Conservation (phyloP, 2,888 invertebrate species). For the Julus scanicus region DNA sequence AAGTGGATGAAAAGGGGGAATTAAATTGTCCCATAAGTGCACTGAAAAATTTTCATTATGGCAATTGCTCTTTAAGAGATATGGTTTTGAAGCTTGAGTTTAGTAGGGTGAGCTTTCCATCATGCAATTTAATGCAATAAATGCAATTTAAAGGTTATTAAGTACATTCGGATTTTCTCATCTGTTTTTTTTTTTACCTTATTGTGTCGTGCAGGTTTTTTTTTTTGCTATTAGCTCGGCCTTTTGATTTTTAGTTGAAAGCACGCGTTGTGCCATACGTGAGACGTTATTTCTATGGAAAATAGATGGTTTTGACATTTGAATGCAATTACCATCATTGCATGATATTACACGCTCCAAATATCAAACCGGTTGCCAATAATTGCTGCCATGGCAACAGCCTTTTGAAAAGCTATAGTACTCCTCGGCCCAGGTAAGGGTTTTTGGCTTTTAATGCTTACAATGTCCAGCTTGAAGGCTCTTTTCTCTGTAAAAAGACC, state of each 20-base stretch:
- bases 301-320: not conserved
- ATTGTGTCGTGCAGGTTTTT: not conserved
- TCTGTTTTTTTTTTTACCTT: not conserved
- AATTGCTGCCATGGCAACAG: not conserved
- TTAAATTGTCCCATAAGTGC: no score
- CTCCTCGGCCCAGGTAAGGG: not conserved
- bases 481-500: not conserved
- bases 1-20: no score
- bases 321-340: slow-evolving; percentile 1
- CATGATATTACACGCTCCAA: not conserved
- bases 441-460: not conserved
- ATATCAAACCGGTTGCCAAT: not conserved
- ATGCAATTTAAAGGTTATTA: not conserved
- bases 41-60: no score
- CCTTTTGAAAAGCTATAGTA: not conserved
- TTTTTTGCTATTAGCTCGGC: not conserved
- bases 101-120: not conserved
- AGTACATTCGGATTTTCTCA: not conserved
- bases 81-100: no score
- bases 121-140: not conserved
- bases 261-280: not conserved
- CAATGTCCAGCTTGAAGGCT: not conserved
- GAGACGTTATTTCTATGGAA: not conserved
- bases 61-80: no score
- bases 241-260: not conserved